These are phyloP conservation scores for Priocnemis perturbator DNA, from an alignment of 2,888 invertebrate species.

Conservation along the genomic window DNA sequence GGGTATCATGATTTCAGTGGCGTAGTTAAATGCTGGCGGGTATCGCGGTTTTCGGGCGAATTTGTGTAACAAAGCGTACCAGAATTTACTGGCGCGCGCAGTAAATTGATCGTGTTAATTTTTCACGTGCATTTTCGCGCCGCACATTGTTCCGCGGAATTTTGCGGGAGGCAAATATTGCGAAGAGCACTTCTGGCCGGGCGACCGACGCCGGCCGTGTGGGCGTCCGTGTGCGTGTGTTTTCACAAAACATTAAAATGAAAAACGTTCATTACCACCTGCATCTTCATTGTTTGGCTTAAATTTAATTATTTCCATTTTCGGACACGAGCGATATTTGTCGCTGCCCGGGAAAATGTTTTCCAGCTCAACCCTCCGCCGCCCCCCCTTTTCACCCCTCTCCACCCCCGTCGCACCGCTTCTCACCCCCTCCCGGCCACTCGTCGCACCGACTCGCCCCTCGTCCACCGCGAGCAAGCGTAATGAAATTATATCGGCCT, in stretches of 20 bases:
- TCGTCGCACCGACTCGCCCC: too few species aligned
- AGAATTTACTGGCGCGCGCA: conserved; percentile 52
- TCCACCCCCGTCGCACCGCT: too few species aligned
- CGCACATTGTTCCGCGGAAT: conserved; percentile 53
- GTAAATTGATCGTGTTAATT: conserved; percentile 59
- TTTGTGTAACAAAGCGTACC: conserved; percentile 56
- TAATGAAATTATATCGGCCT: too few species aligned
- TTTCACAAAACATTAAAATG: conserved; percentile 56
- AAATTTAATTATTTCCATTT: conserved; percentile 55
- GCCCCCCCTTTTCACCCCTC: too few species aligned
- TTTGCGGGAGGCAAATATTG: conserved; percentile 51
- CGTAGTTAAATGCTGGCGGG: conserved; percentile 49
- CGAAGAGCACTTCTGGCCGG: conserved; percentile 44
- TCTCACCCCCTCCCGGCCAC: too few species aligned
- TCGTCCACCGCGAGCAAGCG: too few species aligned
- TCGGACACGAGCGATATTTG: conserved; percentile 49
- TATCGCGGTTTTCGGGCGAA: conserved; percentile 48
- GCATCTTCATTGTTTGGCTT: conserved; percentile 29
- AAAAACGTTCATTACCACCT: conserved; percentile 53
- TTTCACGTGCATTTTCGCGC: conserved; percentile 58
- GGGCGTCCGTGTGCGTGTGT: conserved; percentile 23
- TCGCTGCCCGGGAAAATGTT: conserved; percentile 12
- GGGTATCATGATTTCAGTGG: conserved; percentile 49
- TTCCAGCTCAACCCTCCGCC: too few species aligned
- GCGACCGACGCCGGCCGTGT: neutral